A percentile compares a stretch with the other conserved stretches of the same genome.
Evolutionary conservation across 2,888 invertebrate species (phyloP).

Genomic region (Therioaphis trifolii): DNA sequence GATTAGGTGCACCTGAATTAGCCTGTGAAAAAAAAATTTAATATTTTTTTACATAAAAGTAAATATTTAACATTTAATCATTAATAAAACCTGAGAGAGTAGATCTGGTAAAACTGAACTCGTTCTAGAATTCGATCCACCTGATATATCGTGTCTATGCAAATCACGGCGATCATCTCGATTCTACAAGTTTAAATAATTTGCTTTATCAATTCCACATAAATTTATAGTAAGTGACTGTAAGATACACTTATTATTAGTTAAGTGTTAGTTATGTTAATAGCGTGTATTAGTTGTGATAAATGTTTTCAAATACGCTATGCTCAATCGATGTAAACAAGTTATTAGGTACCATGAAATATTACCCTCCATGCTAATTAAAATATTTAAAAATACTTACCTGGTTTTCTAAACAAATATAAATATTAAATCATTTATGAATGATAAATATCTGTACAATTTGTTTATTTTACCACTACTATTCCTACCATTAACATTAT

Average conservation of each 20-base stretch:
- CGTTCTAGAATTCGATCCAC: constrained; percentile 74
- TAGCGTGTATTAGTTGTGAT: constrained; percentile 55
- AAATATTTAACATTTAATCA: not conserved
- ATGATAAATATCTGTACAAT: constrained; percentile 8
- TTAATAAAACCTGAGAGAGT: constrained; percentile 82
- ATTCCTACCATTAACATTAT: constrained; percentile 1
- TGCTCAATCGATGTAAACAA: constrained; percentile 22
- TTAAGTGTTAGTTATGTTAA: constrained; percentile 47
- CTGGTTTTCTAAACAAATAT: not conserved
- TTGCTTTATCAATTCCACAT: not conserved
- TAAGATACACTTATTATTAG: not conserved
- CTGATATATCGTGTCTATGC: constrained; percentile 69
- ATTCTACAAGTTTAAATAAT: constrained; percentile 65
- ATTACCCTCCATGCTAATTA: constrained; percentile 4
- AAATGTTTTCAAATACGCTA: constrained; percentile 37
- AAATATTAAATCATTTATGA: constrained; percentile 8
- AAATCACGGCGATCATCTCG: constrained; percentile 70
- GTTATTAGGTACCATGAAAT: constrained; percentile 28
- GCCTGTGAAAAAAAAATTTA: constrained; percentile 66
- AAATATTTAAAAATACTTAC: constrained; percentile 46
- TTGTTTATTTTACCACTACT: constrained; percentile 27
- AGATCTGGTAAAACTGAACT: constrained; percentile 95
- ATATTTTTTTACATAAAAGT: constrained; percentile 15
- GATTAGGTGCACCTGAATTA: constrained; percentile 85
- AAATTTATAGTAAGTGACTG: not conserved